These are phyloP conservation scores for Rhopalosiphum padi DNA, from an alignment of 1,140 invertebrate genomes.

Conservation along the genomic window DNA sequence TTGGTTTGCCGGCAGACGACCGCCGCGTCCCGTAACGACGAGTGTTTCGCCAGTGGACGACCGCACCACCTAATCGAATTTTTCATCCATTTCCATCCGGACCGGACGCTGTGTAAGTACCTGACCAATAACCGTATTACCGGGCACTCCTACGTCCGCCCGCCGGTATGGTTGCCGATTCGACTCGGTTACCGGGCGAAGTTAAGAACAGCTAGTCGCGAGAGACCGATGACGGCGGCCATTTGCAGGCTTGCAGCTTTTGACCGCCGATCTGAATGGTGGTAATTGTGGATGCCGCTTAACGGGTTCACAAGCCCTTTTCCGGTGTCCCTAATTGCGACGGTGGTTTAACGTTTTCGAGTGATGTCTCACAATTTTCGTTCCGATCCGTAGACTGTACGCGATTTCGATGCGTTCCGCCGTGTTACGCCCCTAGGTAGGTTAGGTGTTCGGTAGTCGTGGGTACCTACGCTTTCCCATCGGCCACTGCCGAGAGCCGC, in stretches of 20 bases:
- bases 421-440: not conserved
- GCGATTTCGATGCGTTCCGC: no score
- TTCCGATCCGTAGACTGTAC: no score
- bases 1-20: not conserved
- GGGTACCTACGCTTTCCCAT: no score
- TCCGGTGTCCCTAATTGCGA: not conserved
- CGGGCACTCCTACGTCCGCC: not conserved
- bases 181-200: not conserved
- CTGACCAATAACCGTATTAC: no score
- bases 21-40: not conserved
- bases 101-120: slow-evolving; percentile 39
- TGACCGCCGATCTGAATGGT: no score
- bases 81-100: slow-evolving; percentile 54
- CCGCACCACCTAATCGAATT: not conserved
- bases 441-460: not conserved
- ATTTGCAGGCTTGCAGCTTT: slow-evolving; percentile 13
- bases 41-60: no score
- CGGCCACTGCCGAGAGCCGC: no score
- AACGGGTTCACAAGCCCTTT: not conserved
- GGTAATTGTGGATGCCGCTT: no score
- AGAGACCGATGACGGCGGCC: no score
- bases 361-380: not conserved
- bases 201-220: no score
- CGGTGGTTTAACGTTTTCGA: not conserved
- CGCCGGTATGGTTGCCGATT: not conserved